phyloP scores from a whole-genome alignment of 2,888 invertebrate species.

The Stenotaenia linearis region DNA sequence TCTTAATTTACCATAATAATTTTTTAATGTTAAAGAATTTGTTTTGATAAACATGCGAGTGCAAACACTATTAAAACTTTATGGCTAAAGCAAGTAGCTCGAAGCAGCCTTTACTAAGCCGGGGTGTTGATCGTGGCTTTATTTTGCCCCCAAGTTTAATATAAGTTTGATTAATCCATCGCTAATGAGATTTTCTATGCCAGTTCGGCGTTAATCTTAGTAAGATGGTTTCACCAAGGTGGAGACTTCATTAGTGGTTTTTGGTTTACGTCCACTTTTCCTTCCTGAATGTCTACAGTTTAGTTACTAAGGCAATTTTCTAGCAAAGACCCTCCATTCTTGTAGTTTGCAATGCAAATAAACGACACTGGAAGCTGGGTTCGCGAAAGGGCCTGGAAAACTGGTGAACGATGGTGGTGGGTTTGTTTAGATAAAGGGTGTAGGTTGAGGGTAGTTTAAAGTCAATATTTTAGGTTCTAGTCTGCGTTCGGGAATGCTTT shows the following conservation, averaged over 20 bases:
- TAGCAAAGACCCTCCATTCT: background rate
- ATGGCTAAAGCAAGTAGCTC: background rate
- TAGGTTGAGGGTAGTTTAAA: too few species aligned
- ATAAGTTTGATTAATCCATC: constrained; percentile 6
- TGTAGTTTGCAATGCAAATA: background rate
- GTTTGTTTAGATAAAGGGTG: too few species aligned
- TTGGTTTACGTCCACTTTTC: background rate
- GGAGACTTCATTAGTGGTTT: constrained; percentile 24
- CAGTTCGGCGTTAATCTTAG: background rate
- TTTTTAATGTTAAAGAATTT: background rate
- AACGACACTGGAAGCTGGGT: background rate
- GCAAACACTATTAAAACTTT: background rate
- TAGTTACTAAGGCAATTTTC: background rate
- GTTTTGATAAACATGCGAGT: background rate
- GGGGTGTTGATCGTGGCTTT: background rate
- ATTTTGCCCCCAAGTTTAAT: background rate
- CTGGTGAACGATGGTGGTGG: too few species aligned
- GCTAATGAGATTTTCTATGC: constrained; percentile 4
- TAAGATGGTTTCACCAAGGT: background rate
- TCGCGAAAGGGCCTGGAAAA: background rate
- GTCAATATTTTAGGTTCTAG: too few species aligned
- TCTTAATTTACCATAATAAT: background rate
- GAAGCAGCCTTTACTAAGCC: background rate
- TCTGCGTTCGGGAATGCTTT: too few species aligned
- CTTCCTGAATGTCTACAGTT: background rate